Evolutionary conservation across 2,888 invertebrate genomes (phyloP).

Genomic region (Cryptus viduatorius): DNA sequence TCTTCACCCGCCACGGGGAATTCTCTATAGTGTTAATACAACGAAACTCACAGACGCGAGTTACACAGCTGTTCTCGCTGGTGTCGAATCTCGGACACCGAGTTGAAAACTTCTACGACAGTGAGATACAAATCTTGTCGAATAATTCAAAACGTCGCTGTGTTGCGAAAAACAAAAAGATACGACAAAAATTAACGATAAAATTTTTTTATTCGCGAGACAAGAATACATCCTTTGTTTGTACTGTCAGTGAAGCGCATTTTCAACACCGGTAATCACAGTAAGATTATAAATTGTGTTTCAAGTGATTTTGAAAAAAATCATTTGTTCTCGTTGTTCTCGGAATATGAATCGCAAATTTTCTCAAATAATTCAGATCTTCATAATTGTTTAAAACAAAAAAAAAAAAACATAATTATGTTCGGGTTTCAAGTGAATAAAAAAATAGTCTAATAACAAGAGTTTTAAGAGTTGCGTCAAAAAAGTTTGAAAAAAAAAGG

Average conservation of each 20-base stretch:
- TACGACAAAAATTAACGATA: too few species aligned
- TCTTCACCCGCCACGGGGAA: constrained; percentile 22
- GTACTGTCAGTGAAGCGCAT: too few species aligned
- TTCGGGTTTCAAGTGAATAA: not conserved
- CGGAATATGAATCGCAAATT: too few species aligned
- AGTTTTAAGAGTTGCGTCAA: too few species aligned
- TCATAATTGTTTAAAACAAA: too few species aligned
- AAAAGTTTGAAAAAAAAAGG: not conserved
- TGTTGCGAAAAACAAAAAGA: too few species aligned
- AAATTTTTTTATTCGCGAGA: too few species aligned
- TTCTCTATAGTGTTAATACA: constrained; percentile 20
- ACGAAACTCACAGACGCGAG: constrained; percentile 6
- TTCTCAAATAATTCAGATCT: too few species aligned
- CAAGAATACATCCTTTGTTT: too few species aligned
- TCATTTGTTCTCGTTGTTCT: too few species aligned
- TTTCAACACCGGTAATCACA: too few species aligned
- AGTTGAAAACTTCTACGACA: not conserved
- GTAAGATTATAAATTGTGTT: not conserved
- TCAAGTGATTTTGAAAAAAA: not conserved
- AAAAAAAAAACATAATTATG: not conserved
- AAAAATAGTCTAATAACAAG: not conserved
- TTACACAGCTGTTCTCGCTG: constrained; percentile 28
- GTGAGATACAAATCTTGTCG: constrained; percentile 1
- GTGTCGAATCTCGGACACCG: not conserved
- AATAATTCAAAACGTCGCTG: not conserved